Evolutionary conservation across 2,888 invertebrate genomes (phyloP), one percentile per base, ranked within the genome.

Genomic region (Drosophila bunnanda): DNA sequence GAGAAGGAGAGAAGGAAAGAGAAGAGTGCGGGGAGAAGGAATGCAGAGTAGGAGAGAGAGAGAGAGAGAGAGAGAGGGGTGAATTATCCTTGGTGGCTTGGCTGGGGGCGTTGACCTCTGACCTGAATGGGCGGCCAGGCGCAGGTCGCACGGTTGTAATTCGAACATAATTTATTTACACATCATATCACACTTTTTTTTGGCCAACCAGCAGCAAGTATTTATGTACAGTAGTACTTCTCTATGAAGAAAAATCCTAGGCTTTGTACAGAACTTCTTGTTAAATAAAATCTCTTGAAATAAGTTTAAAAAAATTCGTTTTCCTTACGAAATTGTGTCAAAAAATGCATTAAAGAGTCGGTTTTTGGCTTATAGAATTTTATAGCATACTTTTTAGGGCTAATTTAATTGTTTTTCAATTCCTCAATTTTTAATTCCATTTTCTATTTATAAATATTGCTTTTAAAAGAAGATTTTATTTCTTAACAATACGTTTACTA

Each of bases 11-110:
- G 36, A 34, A 57, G 22, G 53, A 17, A 10, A 3, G 10, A 41
- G 43, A 8, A 15, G 43, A 25, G 43, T 17, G 20, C 10, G 7
- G 30, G 53, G 13, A 30, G 32, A 48, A 30, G 48, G 50, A 50
- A 50, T 50, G 50, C 20, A n/a, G 41, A 50, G 44, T 53, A 44
- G 46, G 44, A 56, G 52, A 39, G 53, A 41, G 57, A 50, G 50
- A 52, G 44, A 56, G 52, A 39, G 53, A 41, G 57, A 50, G 39
- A 39, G 71, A 34, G 66, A 72, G 64, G 76, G 80, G 39, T 25
- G 62, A 58, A 78, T 76, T 85, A 89, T 89, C 89, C 89, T 89
- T 88, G 88, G 70, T 69, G 57, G 70, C 70, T 67, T 69, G 57
- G 58, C 58, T 67, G 57, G 48, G 82, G 48, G 60, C 84, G 75